These are phyloP conservation scores for Tipula vernalis DNA, from an alignment of 2,888 invertebrate species.

Conservation along the genomic window DNA sequence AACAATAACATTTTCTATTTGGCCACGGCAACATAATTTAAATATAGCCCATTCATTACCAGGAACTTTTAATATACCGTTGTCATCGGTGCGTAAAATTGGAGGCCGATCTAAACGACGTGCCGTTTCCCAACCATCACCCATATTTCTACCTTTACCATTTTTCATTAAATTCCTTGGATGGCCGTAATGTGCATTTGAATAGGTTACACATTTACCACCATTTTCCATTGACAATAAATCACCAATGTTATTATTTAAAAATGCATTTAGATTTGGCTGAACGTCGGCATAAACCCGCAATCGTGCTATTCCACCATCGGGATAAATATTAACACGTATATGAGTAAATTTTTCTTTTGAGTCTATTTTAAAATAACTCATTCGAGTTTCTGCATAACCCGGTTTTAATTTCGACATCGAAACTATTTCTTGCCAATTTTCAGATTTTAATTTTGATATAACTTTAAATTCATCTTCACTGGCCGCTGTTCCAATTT, in stretches of 20 bases:
- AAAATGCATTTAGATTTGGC: slow-evolving; percentile 22
- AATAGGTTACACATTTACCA: slow-evolving; percentile 42
- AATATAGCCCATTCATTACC: slow-evolving; percentile 52
- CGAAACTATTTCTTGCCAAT: slow-evolving; percentile 45
- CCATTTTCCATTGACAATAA: slow-evolving; percentile 42
- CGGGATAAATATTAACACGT: slow-evolving; percentile 48
- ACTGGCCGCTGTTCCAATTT: slow-evolving; percentile 41
- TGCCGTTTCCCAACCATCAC: slow-evolving; percentile 55
- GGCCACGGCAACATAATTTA: slow-evolving; percentile 42
- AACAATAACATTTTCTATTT: slow-evolving; percentile 39
- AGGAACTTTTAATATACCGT: slow-evolving; percentile 43
- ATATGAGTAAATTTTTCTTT: slow-evolving; percentile 40
- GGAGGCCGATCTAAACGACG: slow-evolving; percentile 46
- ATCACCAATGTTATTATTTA: slow-evolving; percentile 34
- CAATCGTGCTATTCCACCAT: slow-evolving; percentile 49
- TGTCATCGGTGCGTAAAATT: slow-evolving; percentile 39
- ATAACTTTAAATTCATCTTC: slow-evolving; percentile 37
- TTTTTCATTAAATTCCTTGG: slow-evolving; percentile 46
- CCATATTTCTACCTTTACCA: slow-evolving; percentile 41
- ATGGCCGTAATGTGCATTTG: slow-evolving; percentile 52
- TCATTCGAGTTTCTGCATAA: slow-evolving; percentile 43
- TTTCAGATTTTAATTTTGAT: slow-evolving; percentile 36
- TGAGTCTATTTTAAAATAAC: slow-evolving; percentile 39
- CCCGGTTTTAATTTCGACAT: slow-evolving; percentile 42
- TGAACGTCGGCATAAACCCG: slow-evolving; percentile 43